Base-by-base conservation (phyloP, 2,888 invertebrate genomes). In the Limnephilus rhombicus region DNA sequence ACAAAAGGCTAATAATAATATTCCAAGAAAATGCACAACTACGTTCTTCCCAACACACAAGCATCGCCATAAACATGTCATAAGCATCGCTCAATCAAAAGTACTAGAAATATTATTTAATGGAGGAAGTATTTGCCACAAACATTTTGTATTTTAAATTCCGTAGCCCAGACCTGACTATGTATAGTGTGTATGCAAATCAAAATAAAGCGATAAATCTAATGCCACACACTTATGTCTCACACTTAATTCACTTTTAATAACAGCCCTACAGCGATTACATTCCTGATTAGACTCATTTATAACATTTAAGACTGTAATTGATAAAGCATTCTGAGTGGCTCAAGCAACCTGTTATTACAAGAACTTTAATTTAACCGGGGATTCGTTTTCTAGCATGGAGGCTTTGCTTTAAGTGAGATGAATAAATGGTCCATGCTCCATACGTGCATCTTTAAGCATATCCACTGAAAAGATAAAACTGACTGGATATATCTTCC, bases 121-220 rank as follows among this genome's bases (percentile, higher is more conserved):
- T 53, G 24, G 18, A 24, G 24, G 15, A 68, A 68, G 24, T 68
- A 68, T 68, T 24, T 18, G 18, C 53, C 24, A 15, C 5, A 68
- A 18, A 5, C 18, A 68, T 18, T 2, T 4, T 5, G 18, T 68
- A 68, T 24, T 68, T 4, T 5, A 3, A 5, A 68, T 68, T 68
- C 53, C 24, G 5, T 24, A 0, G 18, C 53, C 18, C 53, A 68
- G 53, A 68, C 53, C 18, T 68, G 53, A 68, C 24, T 4, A 24
- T 68, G 5, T 34, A 18, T 13, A 7, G 18, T 68, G 53, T 83
- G 18, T 4, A 83, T 37, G 83, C 83, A 83, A 41, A 85, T 41
- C n/a, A 41, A 85, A 85, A 85, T 85, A 85, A 85, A 85, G 85
- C 41, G n/a, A 85, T 85, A 85, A 85, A 85, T 85, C 24, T 41